Evolutionary conservation across 92 coral and sea anemone genomes (phyloP), one percentile per base, ranked within the genome.

Genomic region (Epizoanthus ramosus): DNA sequence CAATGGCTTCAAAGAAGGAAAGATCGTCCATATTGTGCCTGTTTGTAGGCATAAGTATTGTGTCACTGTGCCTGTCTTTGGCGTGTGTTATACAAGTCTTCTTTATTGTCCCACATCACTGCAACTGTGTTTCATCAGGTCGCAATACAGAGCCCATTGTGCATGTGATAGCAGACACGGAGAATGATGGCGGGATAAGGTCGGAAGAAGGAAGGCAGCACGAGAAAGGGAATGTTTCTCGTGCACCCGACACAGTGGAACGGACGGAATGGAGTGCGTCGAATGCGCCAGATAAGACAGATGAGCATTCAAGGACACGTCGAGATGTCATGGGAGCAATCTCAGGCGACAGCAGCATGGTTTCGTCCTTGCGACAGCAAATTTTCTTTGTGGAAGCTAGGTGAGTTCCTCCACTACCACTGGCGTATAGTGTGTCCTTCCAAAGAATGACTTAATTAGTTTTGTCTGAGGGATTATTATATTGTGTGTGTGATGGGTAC

Each of bases 1-100:
- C 28, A 61, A 77, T 77, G 82, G 71, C 66, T 60, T 45, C 82
- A 61, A 77, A 77, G 71, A 77, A 77, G 70, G 82, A 77, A 77
- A 50, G 82, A 41, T 60, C 82, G 41, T 77, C 82, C 37, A 41
- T 77, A 60, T 25, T 77, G 18, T 77, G 71, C 57, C 35, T 77
- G 69, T 3, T 77, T 14, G 71, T 65, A 37, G 82, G 82, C 28
- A 41, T 77, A 3, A 61, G 71, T 59, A 25, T 77, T 35, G 82
- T 77, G 57, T 77, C 82, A 0, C 21, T 77, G 15, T 60, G 58
- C 56, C 35, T 60, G 22, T 77, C 82, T 58, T 35, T 77, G 82
- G 71, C 28, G 3, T 77, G 82, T 59, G 82, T 77, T 25, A 69
- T 77, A 60, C 82, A 77, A 41, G 35, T 77, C 15, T 77, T 77